phyloP scores from a whole-genome alignment of 2,888 invertebrate genomes.

The Nephrotoma flavescens region DNA sequence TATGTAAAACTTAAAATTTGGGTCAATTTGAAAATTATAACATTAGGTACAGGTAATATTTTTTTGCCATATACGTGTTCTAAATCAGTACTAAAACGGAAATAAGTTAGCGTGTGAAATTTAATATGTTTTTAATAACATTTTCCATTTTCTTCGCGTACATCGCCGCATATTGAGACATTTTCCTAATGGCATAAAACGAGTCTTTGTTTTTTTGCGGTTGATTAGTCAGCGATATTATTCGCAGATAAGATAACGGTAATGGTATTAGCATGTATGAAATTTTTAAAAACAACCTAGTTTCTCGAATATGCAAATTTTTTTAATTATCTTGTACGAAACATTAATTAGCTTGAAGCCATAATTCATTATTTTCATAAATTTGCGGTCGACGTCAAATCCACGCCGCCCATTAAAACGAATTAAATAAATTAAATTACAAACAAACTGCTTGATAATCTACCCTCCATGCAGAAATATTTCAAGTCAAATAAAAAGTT shows the following conservation, averaged over 20 bases:
- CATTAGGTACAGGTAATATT: no score
- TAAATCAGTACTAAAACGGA: neutral
- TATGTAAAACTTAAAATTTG: no score
- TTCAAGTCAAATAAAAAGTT: neutral
- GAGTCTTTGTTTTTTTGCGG: neutral
- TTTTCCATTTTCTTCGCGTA: neutral
- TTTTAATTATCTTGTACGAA: neutral
- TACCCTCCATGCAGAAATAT: neutral
- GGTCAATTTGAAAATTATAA: no score
- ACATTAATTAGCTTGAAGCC: neutral
- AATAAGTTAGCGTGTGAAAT: neutral
- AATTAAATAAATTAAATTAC: neutral
- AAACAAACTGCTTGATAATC: neutral
- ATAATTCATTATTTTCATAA: neutral
- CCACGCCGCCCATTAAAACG: neutral
- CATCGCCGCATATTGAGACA: neutral
- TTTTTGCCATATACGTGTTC: neutral
- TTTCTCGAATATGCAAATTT: neutral
- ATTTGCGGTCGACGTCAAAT: neutral
- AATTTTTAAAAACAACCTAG: neutral
- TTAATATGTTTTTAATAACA: neutral
- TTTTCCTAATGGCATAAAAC: neutral
- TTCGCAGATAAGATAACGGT: neutral
- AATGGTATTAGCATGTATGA: neutral
- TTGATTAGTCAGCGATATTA: neutral